These are phyloP conservation scores for Mustelus asterias DNA, from an alignment of 2,113 vertebrate species.

Conservation along the genomic window DNA sequence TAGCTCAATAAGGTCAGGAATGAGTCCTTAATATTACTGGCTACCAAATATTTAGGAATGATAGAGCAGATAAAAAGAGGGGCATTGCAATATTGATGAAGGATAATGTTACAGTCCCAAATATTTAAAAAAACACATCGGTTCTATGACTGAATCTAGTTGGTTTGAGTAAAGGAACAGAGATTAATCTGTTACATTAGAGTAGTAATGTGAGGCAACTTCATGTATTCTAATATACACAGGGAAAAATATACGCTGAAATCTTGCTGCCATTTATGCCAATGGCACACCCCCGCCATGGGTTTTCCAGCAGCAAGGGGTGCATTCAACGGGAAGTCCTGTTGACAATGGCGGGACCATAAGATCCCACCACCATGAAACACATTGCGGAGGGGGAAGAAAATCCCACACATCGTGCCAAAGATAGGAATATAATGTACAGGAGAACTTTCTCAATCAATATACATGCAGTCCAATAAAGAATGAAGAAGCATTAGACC, in stretches of 20 bases:
- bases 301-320: too few species aligned
- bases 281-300: too few species aligned
- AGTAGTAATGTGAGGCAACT: background rate
- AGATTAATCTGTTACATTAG: background rate
- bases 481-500: background rate
- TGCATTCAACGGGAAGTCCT: too few species aligned
- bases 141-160: background rate
- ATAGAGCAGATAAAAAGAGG: background rate
- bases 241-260: background rate
- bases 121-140: background rate
- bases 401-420: background rate
- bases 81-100: background rate
- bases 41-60: background rate
- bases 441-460: background rate
- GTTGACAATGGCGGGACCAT: too few species aligned
- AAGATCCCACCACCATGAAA: too few species aligned
- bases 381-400: too few species aligned
- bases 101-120: background rate
- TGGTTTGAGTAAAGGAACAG: background rate
- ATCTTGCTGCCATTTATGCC: too few species aligned
- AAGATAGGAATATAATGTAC: background rate
- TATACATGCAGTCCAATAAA: background rate
- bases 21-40: background rate
- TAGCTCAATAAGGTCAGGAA: background rate
- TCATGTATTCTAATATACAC: background rate